These are phyloP conservation scores for Oithona nana DNA, from an alignment of 2,888 invertebrate genomes.

Conservation along the genomic window DNA sequence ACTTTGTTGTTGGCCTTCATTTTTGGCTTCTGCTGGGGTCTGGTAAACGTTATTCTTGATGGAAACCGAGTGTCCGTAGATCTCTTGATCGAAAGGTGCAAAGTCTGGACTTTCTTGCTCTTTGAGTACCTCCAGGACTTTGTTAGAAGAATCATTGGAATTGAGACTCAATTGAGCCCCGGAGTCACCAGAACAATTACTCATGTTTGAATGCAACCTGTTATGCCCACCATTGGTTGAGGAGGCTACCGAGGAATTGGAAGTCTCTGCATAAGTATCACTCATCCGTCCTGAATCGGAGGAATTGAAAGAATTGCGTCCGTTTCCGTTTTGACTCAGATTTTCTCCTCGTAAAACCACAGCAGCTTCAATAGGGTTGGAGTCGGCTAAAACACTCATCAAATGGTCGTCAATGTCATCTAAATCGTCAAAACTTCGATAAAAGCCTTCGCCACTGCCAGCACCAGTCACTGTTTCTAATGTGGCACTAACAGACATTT, in stretches of 20 bases:
- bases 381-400: neutral
- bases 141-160: neutral
- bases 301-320: conserved; percentile 8
- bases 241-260: conserved; percentile 4
- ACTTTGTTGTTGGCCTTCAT: neutral
- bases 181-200: conserved; percentile 12
- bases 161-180: neutral
- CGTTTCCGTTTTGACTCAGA: neutral
- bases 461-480: neutral
- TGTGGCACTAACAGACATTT: neutral
- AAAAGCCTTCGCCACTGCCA: neutral
- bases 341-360: conserved; percentile 1
- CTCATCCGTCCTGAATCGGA: conserved; percentile 3
- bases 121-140: conserved; percentile 6
- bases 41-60: neutral
- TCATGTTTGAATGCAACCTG: neutral
- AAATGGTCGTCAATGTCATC: conserved; percentile 9
- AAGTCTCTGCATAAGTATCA: conserved; percentile 16
- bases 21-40: neutral
- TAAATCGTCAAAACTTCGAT: conserved; percentile 9
- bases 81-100: conserved; percentile 4
- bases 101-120: conserved; percentile 6
- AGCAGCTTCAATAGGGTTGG: conserved; percentile 1
- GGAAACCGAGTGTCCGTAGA: neutral
- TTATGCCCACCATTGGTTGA: conserved; percentile 2